phyloP scores from a whole-genome alignment of 2,113 vertebrate species.

The Pygoscelis antarcticus region DNA sequence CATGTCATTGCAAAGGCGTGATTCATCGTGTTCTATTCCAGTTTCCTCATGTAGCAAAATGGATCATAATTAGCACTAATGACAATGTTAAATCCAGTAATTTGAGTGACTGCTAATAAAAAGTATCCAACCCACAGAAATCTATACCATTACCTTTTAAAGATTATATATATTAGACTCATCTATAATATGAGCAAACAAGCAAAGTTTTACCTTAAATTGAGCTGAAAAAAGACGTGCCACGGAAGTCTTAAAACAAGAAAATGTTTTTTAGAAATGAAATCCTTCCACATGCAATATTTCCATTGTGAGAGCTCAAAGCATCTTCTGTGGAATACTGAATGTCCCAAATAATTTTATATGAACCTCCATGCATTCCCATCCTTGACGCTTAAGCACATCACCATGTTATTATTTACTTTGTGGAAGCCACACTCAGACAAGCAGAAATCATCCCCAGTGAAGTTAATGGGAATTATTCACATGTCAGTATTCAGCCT shows the following conservation, averaged over 20 bases:
- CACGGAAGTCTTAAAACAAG: background rate
- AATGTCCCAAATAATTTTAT: background rate
- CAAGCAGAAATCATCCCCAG: background rate
- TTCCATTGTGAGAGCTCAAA: background rate
- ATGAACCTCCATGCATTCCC: background rate
- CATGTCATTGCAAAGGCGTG: conserved; percentile 33
- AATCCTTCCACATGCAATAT: background rate
- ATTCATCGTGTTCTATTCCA: conserved; percentile 56
- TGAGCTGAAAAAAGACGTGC: background rate
- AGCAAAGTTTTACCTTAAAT: conserved; percentile 22
- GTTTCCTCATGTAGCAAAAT: conserved; percentile 23
- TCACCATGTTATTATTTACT: background rate
- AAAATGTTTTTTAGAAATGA: background rate
- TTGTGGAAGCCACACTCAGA: background rate
- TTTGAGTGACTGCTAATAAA: conserved; percentile 47
- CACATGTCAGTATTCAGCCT: background rate
- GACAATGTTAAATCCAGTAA: conserved; percentile 53
- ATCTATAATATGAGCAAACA: conserved; percentile 27
- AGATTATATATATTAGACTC: background rate
- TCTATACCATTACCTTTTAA: background rate
- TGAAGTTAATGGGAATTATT: background rate
- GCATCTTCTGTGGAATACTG: background rate
- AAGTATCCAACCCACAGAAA: conserved; percentile 46
- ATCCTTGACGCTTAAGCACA: background rate
- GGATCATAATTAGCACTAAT: conserved; percentile 59